These are phyloP conservation scores for Melanotaenia boesemani DNA, from an alignment of 2,797 vertebrate species.

Conservation along the genomic window DNA sequence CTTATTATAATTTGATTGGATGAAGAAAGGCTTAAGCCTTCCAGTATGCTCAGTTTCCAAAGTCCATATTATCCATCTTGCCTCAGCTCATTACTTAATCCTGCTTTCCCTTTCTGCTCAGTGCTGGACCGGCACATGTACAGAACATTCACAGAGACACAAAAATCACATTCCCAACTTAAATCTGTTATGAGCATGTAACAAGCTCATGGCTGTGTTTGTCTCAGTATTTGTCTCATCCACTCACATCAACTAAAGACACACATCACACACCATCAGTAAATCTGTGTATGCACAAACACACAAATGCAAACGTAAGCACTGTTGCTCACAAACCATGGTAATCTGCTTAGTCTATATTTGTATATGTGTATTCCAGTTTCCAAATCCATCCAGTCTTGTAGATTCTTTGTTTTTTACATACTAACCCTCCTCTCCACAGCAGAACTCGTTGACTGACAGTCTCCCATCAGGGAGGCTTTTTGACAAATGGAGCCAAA, in stretches of 20 bases:
- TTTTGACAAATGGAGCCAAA: slow-evolving; percentile 79
- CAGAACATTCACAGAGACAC: slow-evolving; percentile 52
- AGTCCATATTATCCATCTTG: slow-evolving; percentile 17
- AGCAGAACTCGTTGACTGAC: slow-evolving; percentile 49
- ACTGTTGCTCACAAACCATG: neutral
- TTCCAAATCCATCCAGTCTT: slow-evolving; percentile 4
- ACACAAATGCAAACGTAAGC: neutral
- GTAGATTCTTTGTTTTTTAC: neutral
- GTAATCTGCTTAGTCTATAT: slow-evolving; percentile 18
- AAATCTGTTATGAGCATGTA: slow-evolving; percentile 58
- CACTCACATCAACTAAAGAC: slow-evolving; percentile 32
- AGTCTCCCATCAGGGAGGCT: slow-evolving; percentile 68
- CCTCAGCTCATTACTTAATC: slow-evolving; percentile 7
- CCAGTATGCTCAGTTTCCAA: slow-evolving; percentile 15
- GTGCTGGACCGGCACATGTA: slow-evolving; percentile 45
- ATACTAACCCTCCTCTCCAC: neutral
- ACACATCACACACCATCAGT: slow-evolving; percentile 18
- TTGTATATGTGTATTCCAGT: neutral
- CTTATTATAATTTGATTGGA: slow-evolving; percentile 25
- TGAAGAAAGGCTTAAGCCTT: slow-evolving; percentile 18
- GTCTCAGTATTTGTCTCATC: slow-evolving; percentile 37
- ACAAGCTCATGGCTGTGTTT: slow-evolving; percentile 54
- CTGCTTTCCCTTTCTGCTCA: slow-evolving; percentile 13
- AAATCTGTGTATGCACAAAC: slow-evolving; percentile 1
- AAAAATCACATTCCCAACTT: slow-evolving; percentile 53